Evolutionary conservation across 2,797 vertebrate genomes (phyloP), one percentile per base, ranked within the genome.

Genomic region (Lindbergichthys nudifrons): DNA sequence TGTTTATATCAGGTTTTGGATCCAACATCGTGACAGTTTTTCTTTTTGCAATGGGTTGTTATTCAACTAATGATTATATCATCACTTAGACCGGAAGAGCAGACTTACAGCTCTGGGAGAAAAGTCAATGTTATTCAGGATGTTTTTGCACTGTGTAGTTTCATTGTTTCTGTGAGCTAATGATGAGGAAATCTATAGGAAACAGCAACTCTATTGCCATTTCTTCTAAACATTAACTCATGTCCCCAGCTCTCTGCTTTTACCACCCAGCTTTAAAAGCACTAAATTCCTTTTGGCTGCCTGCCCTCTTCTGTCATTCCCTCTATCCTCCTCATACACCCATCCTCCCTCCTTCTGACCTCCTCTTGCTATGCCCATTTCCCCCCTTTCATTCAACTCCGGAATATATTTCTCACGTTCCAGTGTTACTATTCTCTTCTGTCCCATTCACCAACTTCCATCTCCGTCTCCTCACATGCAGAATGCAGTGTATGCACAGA

Each of bases 181-280:
- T 59, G 57, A 81, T 36, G 76, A 67, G 61, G 42, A 69, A 65
- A 81, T 65, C 32, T 68, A 43, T 47, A 73, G 81, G 47, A 81
- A 80, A 70, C 15, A 63, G 73, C 80, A 79, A 57, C 26, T 60
- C 45, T 72, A 19, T 68, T 62, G 46, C 56, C 69, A 62, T 79
- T 75, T 43, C 32, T 61, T 83, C 91, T 77, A 88, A 90, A 92
- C 79, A 93, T 94, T 93, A 93, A 93, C 89, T 77, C 64, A 0
- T 71, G 81, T 74, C 68, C 73, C 68, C 62, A 45, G 68, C 63
- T 48, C 67, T 76, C 51, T 73, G 61, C 65, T 85, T 87, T 88
- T 82, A 88, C 65, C 50, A 77, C 82, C 75, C 56, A 47, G 50
- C 73, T 82, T 80, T 79, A 59, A 84, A 73, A 80, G 73, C 82